These are phyloP conservation scores for Amphibalanus amphitrite DNA, from an alignment of 1,140 invertebrate species.

Conservation along the genomic window DNA sequence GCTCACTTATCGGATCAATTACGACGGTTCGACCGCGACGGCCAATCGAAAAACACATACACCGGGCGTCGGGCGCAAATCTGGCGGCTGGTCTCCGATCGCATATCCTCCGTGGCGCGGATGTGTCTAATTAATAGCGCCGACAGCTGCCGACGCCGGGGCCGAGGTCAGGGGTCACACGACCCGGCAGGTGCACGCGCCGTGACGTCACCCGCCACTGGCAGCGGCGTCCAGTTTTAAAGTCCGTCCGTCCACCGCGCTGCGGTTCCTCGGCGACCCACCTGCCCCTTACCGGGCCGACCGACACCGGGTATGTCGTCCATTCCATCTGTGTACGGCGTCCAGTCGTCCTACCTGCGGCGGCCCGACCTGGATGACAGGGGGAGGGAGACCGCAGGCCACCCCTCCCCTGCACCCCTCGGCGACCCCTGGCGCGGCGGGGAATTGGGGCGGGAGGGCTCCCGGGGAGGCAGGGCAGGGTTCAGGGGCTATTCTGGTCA, in stretches of 20 bases:
- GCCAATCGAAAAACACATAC: neutral
- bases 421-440: too few species aligned
- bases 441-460: neutral
- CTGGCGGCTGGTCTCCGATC: neutral
- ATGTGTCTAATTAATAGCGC: neutral
- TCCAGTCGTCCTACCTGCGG: too few species aligned
- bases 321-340: too few species aligned
- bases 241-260: neutral
- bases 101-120: neutral
- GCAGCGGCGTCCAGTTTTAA: neutral
- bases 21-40: too few species aligned
- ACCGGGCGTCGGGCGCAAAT: neutral
- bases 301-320: too few species aligned
- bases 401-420: neutral
- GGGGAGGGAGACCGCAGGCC: too few species aligned
- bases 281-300: too few species aligned
- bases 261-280: too few species aligned
- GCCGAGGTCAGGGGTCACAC: neutral
- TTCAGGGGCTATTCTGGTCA: neutral
- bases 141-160: neutral
- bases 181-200: neutral
- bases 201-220: neutral
- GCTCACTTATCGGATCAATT: too few species aligned
- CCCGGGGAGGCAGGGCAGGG: too few species aligned
- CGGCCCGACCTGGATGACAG: too few species aligned